Conservation (phyloP, 2,888 invertebrate genomes). For the Apodemia zela region DNA sequence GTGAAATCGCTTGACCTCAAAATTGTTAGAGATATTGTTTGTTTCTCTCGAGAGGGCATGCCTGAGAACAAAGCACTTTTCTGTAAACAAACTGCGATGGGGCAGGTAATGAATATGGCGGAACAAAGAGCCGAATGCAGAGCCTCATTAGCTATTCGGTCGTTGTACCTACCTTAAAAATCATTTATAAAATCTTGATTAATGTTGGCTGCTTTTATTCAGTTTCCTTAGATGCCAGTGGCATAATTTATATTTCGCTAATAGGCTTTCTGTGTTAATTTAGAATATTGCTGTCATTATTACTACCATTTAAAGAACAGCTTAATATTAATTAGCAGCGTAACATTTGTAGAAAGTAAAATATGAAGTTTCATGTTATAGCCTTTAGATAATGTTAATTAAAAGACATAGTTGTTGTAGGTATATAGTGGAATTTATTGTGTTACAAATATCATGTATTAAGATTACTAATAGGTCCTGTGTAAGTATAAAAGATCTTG, state of each 20-base stretch:
- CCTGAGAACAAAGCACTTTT: constrained; percentile 58
- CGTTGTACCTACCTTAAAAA: constrained; percentile 63
- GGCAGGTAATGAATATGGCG: constrained; percentile 73
- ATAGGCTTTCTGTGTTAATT: neutral
- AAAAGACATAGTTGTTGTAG: too few relatives aligned
- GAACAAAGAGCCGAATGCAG: constrained; percentile 64
- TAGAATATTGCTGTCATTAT: neutral
- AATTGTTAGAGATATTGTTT: constrained; percentile 67
- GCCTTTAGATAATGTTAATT: neutral
- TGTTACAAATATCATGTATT: too few relatives aligned
- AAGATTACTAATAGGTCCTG: too few relatives aligned
- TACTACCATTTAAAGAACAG: neutral
- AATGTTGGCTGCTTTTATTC: constrained; percentile 36
- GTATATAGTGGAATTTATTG: too few relatives aligned
- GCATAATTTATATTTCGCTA: neutral
- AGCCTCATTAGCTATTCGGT: constrained; percentile 70
- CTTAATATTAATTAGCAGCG: neutral
- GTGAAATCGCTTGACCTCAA: constrained; percentile 62
- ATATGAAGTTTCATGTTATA: neutral
- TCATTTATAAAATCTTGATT: constrained; percentile 69
- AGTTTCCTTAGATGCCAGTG: constrained; percentile 2
- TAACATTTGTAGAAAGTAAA: neutral
- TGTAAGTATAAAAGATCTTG: too few relatives aligned
- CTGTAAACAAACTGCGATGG: constrained; percentile 58
- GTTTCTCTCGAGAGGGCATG: constrained; percentile 53